phyloP scores from a whole-genome alignment of 2,113 vertebrate species.

The Thermophis baileyi region DNA sequence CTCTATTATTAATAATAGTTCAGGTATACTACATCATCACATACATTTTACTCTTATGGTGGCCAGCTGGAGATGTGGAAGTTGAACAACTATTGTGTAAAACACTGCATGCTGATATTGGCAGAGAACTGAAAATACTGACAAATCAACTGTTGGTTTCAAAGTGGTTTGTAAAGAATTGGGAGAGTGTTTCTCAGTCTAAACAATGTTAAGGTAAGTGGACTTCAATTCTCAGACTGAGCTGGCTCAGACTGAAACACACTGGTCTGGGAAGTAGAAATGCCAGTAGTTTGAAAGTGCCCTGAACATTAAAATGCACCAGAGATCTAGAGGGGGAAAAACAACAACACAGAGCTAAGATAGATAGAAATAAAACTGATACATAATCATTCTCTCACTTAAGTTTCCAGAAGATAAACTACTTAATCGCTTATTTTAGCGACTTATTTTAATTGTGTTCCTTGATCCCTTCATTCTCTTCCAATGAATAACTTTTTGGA shows the following conservation, averaged over 20 bases:
- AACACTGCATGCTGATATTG: not conserved
- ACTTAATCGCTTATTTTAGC: not conserved
- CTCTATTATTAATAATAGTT: not conserved
- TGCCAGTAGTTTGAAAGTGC: not conserved
- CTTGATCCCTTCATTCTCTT: not conserved
- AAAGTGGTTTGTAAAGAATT: not conserved
- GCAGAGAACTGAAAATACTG: not conserved
- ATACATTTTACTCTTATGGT: not conserved
- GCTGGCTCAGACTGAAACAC: not conserved
- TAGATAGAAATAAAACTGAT: not conserved
- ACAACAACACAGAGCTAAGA: not conserved
- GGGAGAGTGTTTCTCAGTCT: not conserved
- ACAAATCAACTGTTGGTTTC: not conserved
- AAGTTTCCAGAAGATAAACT: not conserved
- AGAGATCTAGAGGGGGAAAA: not conserved
- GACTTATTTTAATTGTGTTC: not conserved
- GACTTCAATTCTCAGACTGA: not conserved
- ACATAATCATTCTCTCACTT: not conserved
- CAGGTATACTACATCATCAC: not conserved
- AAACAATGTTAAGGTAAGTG: not conserved
- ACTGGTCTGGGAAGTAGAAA: not conserved
- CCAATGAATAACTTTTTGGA: not conserved
- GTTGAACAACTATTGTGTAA: not conserved
- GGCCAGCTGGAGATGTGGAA: not conserved
- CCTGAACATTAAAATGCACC: not conserved